A percentile compares a stretch with the other conserved stretches of the same genome.
phyloP scores from a whole-genome alignment of 2,888 invertebrate species.

The Phania funesta region DNA sequence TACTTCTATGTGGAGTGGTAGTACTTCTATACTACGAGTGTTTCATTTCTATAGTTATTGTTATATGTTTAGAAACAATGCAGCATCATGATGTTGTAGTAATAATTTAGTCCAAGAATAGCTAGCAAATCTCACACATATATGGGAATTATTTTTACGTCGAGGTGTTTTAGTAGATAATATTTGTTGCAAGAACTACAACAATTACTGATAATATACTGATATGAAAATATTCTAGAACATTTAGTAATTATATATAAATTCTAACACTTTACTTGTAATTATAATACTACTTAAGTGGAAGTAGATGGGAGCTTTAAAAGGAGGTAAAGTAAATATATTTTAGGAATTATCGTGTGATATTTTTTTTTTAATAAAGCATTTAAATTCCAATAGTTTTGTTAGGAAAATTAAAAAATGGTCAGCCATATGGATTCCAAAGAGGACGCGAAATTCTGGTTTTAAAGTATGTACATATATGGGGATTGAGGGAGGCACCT shows the following conservation, averaged over 20 bases:
- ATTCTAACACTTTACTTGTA: neutral
- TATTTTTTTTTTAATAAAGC: too few relatives aligned
- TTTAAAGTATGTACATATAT: too few relatives aligned
- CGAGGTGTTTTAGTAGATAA: conserved; percentile 14
- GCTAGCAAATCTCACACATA: conserved; percentile 2
- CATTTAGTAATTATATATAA: neutral
- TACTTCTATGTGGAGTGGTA: neutral
- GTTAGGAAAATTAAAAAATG: too few relatives aligned
- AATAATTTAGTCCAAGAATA: conserved; percentile 39
- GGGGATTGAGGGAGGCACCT: too few relatives aligned
- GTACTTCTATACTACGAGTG: neutral
- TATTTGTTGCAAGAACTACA: neutral
- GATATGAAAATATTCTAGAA: neutral
- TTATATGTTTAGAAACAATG: conserved; percentile 62
- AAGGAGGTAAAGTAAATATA: neutral
- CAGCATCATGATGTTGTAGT: conserved; percentile 52
- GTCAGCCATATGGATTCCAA: too few relatives aligned
- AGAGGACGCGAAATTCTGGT: too few relatives aligned
- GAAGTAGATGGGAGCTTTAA: neutral
- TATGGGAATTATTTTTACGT: neutral
- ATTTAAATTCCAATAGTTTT: too few relatives aligned
- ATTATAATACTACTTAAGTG: neutral
- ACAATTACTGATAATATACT: neutral
- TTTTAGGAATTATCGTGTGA: neutral
- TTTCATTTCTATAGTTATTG: too few relatives aligned